Evolutionary conservation across 2,888 invertebrate species (phyloP), one percentile per base, ranked within the genome.

Genomic region (Cephus nigrinus): DNA sequence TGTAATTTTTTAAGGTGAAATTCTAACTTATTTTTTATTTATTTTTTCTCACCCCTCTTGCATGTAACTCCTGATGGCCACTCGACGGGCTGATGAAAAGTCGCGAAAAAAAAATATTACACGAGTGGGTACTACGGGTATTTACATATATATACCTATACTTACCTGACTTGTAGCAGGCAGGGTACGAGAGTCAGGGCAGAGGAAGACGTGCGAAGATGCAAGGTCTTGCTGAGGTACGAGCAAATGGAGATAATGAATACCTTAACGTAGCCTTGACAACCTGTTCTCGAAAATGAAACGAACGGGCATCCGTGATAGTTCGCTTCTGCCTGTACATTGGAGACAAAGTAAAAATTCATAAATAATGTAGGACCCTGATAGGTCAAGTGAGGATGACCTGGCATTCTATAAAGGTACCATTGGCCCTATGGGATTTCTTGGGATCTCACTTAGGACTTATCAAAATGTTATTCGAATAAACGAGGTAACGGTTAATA

Each of bases 201-300:
- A 55, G 23, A 55, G 15, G 23, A 55, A 23, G 55, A 55, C 55
- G 55, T 55, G 55, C 55, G 23, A 55, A 55, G 55, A 55, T 71
- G 33, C 23, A 30, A 15, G 55, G 55, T 23, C 23, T 15, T 55
- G 55, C 55, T 9, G 55, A 55, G 55, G 23, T 55, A 55, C 23
- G 55, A 55, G 55, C 55, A 55, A 55, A 23, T 55, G 23, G 9
- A 55, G 23, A 55, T 55, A 55, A 55, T 55, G 55, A 55, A 23
- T 23, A 23, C 55, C 9, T 55, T 55, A 55, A 23, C 55, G 71
- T 71, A n/a, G 71, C 71, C 71, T 71, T 33, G 71, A 71, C 23
- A 71, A 71, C 71, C 71, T 71, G 71, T 71, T 71, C 30, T 71
- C 30, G 15, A 71, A 71, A 30, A 33, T 33, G 71, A 71, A 71